Percentiles rank a stretch among this genome's conserved stretches.
Conservation (phyloP, 2,797 vertebrate genomes). For the Toxotes lorentzi region DNA sequence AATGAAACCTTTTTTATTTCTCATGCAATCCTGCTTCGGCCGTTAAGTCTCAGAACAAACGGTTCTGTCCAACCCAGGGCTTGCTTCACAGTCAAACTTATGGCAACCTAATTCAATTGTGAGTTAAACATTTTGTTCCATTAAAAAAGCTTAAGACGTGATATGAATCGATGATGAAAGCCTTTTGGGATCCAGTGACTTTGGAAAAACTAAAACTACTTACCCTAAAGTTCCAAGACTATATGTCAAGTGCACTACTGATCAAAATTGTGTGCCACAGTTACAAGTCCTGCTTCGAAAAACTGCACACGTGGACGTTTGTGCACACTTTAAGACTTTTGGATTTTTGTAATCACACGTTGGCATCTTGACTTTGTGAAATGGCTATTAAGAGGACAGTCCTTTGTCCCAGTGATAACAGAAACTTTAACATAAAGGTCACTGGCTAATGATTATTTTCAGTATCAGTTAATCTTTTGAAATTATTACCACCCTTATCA, state of each 20-base stretch:
- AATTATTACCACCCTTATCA: not conserved
- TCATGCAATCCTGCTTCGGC: not conserved
- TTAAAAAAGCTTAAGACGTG: conserved; percentile 6
- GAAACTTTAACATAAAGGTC: not conserved
- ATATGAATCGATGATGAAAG: conserved; percentile 37
- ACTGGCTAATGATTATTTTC: not conserved
- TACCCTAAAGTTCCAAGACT: conserved; percentile 20
- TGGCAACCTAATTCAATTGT: conserved; percentile 11
- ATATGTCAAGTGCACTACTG: conserved; percentile 7
- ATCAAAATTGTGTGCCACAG: conserved; percentile 1
- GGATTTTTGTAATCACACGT: not conserved
- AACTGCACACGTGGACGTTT: not conserved
- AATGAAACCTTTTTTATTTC: not conserved
- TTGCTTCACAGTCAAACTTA: not conserved
- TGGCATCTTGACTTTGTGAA: not conserved
- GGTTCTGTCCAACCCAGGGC: not conserved
- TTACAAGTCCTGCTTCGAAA: not conserved
- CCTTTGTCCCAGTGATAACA: not conserved
- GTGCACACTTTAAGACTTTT: not conserved
- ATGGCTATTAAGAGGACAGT: not conserved
- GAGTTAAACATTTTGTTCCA: conserved; percentile 42
- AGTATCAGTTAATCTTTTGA: not conserved
- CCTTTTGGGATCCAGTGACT: conserved; percentile 20
- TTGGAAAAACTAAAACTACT: conserved; percentile 41
- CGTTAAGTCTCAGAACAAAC: conserved; percentile 5